Percentiles rank a stretch among this genome's conserved stretches.
These are phyloP conservation scores for Stictonetta naevosa DNA, from an alignment of 2,113 vertebrate species.

Conservation along the genomic window DNA sequence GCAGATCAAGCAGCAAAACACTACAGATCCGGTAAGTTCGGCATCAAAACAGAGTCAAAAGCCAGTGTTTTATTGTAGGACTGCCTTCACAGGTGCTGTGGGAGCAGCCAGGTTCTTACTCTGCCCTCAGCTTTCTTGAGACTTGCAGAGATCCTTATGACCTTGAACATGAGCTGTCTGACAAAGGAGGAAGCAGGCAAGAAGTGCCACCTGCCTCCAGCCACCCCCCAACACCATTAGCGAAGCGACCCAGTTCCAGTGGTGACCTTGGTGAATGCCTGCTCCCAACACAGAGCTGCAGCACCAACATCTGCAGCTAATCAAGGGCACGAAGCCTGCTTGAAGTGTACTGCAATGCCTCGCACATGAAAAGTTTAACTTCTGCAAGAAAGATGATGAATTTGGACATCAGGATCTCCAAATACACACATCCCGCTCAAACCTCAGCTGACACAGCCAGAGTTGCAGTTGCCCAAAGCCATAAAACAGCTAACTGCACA, in stretches of 20 bases:
- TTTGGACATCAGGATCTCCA: too few species aligned
- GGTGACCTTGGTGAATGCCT: background rate
- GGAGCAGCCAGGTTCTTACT: background rate
- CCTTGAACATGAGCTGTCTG: background rate
- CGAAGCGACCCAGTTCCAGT: background rate
- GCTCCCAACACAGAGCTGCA: background rate
- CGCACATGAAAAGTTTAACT: background rate
- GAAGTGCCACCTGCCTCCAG: background rate
- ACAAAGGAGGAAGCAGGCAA: background rate
- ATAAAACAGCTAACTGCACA: fast-evolving
- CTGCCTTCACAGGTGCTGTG: background rate
- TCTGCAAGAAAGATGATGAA: background rate
- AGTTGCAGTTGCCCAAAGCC: fast-evolving
- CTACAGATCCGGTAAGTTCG: background rate
- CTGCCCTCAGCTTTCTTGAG: background rate
- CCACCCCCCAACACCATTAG: background rate
- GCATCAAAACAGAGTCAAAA: background rate
- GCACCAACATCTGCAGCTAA: background rate
- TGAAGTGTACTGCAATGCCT: background rate
- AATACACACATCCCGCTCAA: fast-evolving
- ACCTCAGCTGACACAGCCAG: background rate
- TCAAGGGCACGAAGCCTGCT: background rate
- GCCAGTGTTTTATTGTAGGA: background rate
- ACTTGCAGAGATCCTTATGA: background rate
- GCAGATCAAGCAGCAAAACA: background rate